Base-by-base conservation (phyloP, 1,140 invertebrate genomes). In the Drepana arcuata region DNA sequence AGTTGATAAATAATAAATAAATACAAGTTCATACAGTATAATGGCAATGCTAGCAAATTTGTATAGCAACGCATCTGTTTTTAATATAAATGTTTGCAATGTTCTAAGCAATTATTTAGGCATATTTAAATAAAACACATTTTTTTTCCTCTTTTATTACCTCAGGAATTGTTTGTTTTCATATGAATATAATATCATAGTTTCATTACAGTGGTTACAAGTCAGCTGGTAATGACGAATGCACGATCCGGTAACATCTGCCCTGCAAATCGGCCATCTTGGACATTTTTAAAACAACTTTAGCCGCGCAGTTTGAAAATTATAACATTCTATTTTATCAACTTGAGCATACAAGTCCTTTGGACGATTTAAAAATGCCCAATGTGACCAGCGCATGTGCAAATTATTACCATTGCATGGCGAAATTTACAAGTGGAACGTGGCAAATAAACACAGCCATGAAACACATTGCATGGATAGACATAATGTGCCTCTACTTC, bases 141-240 rank as follows among this genome's bases (percentile, higher is more conserved):
- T n/a, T n/a, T n/a, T n/a, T n/a, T n/a, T n/a, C n/a, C n/a, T n/a
- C 58, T 69, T 68, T 79, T 75, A 79, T 75, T 79, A 73, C 71
- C 53, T 70, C 69, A 75, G 74, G 64, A 73, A 72, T 70, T 67
- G 67, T 60, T 56, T 61, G 52, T 72, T 70, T 74, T 69, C 60
- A 69, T 75, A 69, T 65, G 66, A 64, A 69, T 69, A 70, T 72
- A 68, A 70, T 68, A 72, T 70, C 63, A 78, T 74, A 73, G 56
- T 66, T 70, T 70, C 55, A 64, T 68, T 66, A 70, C 59, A 79
- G 61, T 66, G 62, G 53, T 56, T 72, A 68, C 56, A 69, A 65
- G 60, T 60, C 59, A 66, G 70, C 70, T 56, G 69, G 64, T 69
- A 66, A 71, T 67, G 73, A 71, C 62, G 64, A 45, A 53, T 54